A percentile compares a stretch with the other conserved stretches of the same genome.
These are phyloP conservation scores for Seriola aureovittata DNA, from an alignment of 2,113 vertebrate species.

Conservation along the genomic window DNA sequence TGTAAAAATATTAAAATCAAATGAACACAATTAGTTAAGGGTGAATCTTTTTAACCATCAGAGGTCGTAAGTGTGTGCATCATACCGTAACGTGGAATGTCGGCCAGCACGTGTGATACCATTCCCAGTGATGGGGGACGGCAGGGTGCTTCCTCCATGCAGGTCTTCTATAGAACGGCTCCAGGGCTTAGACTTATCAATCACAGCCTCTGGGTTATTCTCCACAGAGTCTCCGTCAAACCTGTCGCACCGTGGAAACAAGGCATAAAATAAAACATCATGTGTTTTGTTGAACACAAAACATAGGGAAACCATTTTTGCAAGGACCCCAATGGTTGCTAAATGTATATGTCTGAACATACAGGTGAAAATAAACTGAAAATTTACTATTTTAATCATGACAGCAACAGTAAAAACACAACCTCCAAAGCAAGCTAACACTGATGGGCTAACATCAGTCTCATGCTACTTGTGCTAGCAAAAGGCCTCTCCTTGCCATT, in stretches of 20 bases:
- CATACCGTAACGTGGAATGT: constrained; percentile 93
- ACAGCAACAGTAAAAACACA: neutral
- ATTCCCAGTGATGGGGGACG: constrained; percentile 89
- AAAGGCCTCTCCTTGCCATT: too few relatives aligned
- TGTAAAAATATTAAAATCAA: neutral
- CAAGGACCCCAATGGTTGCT: too few relatives aligned
- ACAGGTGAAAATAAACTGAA: neutral
- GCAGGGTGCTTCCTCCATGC: constrained; percentile 88
- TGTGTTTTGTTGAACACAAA: neutral
- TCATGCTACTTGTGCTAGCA: too few relatives aligned
- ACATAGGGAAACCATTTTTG: neutral
- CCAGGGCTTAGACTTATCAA: constrained; percentile 96
- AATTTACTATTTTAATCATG: neutral
- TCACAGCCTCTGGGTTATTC: constrained; percentile 87
- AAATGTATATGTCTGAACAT: neutral
- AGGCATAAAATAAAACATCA: neutral
- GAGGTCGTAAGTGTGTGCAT: neutral
- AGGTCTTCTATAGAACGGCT: constrained; percentile 97
- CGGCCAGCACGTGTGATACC: constrained; percentile 89
- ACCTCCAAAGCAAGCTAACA: too few relatives aligned
- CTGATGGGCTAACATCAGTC: too few relatives aligned
- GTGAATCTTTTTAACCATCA: neutral
- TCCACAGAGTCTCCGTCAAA: constrained; percentile 95
- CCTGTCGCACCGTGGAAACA: constrained; percentile 73
- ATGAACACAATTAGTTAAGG: neutral